Evolutionary conservation across 2,113 vertebrate species (phyloP).

Genomic region (Platysteira castanea): DNA sequence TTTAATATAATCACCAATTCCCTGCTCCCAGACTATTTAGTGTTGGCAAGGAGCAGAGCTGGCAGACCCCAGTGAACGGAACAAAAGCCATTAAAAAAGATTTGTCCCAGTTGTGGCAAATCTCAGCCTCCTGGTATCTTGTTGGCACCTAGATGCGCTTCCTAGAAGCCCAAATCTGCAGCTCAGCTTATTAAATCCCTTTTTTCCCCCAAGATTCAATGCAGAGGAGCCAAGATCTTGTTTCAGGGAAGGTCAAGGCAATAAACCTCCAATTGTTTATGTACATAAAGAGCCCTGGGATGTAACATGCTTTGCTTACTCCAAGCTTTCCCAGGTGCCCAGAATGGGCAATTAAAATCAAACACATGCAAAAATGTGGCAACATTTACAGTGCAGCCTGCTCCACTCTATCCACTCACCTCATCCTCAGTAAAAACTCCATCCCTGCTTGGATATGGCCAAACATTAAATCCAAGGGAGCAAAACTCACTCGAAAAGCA

Average conservation of each 20-base stretch:
- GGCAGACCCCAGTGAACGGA: not conserved
- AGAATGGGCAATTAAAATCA: not conserved
- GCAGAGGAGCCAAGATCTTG: not conserved
- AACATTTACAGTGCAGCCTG: not conserved
- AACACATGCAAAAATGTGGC: not conserved
- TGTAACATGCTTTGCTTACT: not conserved
- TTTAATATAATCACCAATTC: not conserved
- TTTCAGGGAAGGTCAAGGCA: not conserved
- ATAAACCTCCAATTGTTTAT: not conserved
- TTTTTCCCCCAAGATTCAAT: not conserved
- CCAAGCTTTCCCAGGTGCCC: not conserved
- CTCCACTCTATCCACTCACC: fast-evolving
- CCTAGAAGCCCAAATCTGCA: not conserved
- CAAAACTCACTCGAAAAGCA: not conserved
- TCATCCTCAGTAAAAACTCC: not conserved
- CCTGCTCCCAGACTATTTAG: not conserved
- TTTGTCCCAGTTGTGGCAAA: not conserved
- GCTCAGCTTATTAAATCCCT: not conserved
- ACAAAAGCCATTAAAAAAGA: not conserved
- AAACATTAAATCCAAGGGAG: not conserved
- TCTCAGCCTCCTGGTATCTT: not conserved
- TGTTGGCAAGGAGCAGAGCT: not conserved
- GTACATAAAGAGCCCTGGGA: not conserved
- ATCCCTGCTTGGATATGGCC: not conserved
- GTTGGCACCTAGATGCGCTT: fast-evolving